Evolutionary conservation across 2,113 vertebrate species (phyloP).

Genomic region (Papio anubis): DNA sequence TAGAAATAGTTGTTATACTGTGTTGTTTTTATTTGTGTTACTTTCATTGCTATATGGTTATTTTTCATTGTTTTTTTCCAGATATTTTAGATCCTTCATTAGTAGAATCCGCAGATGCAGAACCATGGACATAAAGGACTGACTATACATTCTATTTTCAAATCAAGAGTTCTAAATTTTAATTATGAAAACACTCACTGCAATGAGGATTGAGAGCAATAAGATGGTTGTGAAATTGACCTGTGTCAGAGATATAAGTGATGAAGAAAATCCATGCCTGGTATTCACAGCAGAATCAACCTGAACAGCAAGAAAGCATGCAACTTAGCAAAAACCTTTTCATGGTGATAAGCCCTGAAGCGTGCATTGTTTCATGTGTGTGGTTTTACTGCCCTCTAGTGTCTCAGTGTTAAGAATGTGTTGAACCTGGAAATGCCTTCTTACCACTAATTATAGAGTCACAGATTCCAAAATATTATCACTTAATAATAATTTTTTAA

Average conservation of each 20-base stretch:
- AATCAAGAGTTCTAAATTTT: neutral
- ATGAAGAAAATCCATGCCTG: neutral
- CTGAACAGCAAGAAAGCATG: neutral
- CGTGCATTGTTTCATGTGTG: neutral
- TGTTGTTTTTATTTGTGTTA: neutral
- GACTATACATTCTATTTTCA: neutral
- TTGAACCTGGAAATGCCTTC: neutral
- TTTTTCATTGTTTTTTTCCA: neutral
- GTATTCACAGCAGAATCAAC: neutral
- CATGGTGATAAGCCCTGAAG: accelerated
- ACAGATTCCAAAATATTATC: neutral
- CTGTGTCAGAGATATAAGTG: neutral
- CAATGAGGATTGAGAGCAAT: neutral
- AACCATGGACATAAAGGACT: neutral
- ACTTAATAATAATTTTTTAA: neutral
- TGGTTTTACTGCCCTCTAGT: conserved; percentile 72
- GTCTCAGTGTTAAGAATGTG: neutral
- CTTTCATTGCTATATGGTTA: neutral
- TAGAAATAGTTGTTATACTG: neutral
- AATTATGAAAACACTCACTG: neutral
- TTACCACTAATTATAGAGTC: neutral
- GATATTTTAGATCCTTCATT: neutral
- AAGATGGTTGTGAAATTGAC: neutral
- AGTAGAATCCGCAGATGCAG: neutral
- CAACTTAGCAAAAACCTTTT: neutral